Conservation (phyloP, 2,113 vertebrate genomes). For the Pao palembangensis region DNA sequence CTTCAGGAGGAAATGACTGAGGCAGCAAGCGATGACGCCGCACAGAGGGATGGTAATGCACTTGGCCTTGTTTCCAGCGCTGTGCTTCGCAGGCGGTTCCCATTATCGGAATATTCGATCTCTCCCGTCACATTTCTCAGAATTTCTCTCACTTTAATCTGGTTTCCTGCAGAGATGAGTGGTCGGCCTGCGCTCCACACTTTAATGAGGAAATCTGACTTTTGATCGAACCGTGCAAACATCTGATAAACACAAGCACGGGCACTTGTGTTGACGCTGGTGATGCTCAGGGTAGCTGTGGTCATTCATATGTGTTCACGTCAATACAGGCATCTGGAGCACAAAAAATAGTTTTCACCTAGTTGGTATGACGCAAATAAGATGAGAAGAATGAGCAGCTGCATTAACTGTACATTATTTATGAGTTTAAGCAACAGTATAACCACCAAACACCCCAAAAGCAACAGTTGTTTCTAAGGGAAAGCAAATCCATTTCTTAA, state of each 20-base stretch:
- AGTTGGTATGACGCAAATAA: no score
- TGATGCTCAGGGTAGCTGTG: no score
- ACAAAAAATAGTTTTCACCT: no score
- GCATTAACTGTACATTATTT: no score
- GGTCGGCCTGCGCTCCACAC: constrained; percentile 11
- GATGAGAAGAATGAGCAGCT: no score
- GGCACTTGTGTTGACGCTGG: not conserved
- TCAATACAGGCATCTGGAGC: no score
- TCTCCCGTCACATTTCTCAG: constrained; percentile 22
- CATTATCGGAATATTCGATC: constrained; percentile 38
- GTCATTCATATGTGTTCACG: not conserved
- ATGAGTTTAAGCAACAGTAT: no score
- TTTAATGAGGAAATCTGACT: constrained; percentile 33
- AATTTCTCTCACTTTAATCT: constrained; percentile 26
- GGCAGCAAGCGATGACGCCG: constrained; percentile 8
- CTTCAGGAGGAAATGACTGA: constrained; percentile 8
- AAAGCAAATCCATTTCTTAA: no score
- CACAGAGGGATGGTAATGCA: constrained; percentile 16
- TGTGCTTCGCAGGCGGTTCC: constrained; percentile 35
- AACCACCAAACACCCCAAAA: no score
- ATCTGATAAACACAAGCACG: not conserved
- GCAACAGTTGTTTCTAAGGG: no score
- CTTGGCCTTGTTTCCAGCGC: constrained; percentile 30
- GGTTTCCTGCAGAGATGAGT: constrained; percentile 36
- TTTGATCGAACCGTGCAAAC: constrained; percentile 15